phyloP scores from a whole-genome alignment of 1,140 invertebrate genomes.

The Aphaenogaster ashmeadi region DNA sequence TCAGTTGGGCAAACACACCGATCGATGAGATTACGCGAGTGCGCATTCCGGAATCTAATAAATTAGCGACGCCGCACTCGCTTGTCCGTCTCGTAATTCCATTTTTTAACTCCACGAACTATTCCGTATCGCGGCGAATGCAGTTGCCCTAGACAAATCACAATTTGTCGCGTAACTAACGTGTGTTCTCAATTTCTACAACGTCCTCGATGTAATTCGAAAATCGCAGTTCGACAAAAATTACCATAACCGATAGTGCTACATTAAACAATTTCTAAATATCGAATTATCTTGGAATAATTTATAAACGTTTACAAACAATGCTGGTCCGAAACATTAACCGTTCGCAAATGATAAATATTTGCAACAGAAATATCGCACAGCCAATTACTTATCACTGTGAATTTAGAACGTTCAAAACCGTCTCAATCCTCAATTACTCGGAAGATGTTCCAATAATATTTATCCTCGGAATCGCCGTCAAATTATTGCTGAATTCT shows the following conservation, averaged over 20 bases:
- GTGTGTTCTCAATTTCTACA: neutral
- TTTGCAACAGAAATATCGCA: neutral
- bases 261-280: neutral
- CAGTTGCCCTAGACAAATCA: conserved; percentile 62
- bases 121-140: conserved; percentile 51
- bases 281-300: neutral
- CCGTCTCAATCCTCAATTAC: neutral
- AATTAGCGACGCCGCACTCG: conserved; percentile 76
- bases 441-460: conserved; percentile 19
- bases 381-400: neutral
- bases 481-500: conserved; percentile 11
- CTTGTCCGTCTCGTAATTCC: conserved; percentile 60
- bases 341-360: neutral
- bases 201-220: neutral
- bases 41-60: conserved; percentile 78
- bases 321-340: neutral
- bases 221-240: neutral
- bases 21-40: conserved; percentile 75
- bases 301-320: neutral
- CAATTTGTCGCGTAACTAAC: neutral
- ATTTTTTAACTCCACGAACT: conserved; percentile 66
- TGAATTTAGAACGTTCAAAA: neutral
- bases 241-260: neutral
- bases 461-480: conserved; percentile 34
- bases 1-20: conserved; percentile 77